Evolutionary conservation across 2,888 invertebrate species (phyloP), one percentile per base, ranked within the genome.

Genomic region (Petrolisthes cinctipes): DNA sequence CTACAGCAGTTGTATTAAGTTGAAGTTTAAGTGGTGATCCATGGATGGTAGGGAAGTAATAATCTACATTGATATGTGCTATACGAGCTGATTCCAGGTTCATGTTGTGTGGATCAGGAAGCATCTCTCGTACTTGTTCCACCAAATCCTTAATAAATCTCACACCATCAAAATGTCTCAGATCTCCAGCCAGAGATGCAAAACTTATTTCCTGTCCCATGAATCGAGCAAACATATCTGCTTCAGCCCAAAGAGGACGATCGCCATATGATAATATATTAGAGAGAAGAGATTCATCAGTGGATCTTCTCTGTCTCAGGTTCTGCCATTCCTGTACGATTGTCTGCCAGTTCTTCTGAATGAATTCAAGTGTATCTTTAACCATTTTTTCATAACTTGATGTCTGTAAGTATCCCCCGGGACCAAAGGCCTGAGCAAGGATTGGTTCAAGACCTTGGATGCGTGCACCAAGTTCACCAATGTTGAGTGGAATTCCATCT

Each of bases 201-300:
- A 83, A 90, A 9, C n/a, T 57, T n/a, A 85, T 80, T 82, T 90
- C 90, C 71, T 90, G 89, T 54, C 90, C 90, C 86, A 90, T 83
- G 17, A 89, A 78, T 53, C 88, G 88, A 51, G 71, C 66, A 37
- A 90, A 90, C 9, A 83, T 11, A 66, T 89, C 88, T 11, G 84
- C 53, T 23, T 89, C 71, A 7, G 83, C 66, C 7, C 11, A 6
- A 4, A 23, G 57, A 4, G 78, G 73, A 20, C 75, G 73, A n/a
- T 79, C 68, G n/a, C 68, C 76, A 7, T 78, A 82, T 14, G 68
- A 37, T 4, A 88, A 56, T 23, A 85, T 66, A 54, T 75, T 37
- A 9, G 76, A 37, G 6, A 82, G 20, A 4, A n/a, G 4, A 14
- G 81, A 81, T 11, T 54, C 66, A 57, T 88, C 82, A 20, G 76